Base-by-base conservation (phyloP, 2,797 vertebrate genomes). In the Falco concolor region DNA sequence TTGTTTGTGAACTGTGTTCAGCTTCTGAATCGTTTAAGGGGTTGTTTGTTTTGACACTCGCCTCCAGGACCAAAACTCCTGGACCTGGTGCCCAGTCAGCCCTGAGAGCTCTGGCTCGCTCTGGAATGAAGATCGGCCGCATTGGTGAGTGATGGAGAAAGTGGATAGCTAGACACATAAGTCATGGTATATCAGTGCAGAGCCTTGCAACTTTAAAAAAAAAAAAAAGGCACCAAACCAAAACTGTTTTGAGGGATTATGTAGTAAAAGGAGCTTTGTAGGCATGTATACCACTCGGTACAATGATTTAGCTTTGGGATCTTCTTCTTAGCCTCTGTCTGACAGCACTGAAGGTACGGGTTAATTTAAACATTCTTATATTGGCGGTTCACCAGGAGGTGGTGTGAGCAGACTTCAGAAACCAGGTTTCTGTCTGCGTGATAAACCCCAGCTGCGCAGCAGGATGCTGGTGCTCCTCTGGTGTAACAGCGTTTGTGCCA, bases 111-210 rank as follows among this genome's bases (percentile, higher is more conserved):
- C 97, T 99, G 93, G 99, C 99, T 93, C 99, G 99, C 21, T 99
- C 99, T 1, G 99, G 99, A 34, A 99, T 99, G 99, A 99, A 99
- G 98, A 99, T 99, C 0, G 99, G 99, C 65, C 98, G 99, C 65
- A 99, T 99, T 54, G 99, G 99, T 99, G 95, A 97, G 98, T 72
- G 16, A 7, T 30, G 42, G n/a, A 40, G 36, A 11, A 27, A 6
- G 34, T 0, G 3, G 3, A 3, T 8, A 2, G 3, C 11, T 7
- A 2, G 40, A 24, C 4, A 10, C 2, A 0, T 5, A 0, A 25
- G 13, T 45, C 27, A 4, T 3, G 17, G 9, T 16, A 1, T 19
- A 3, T 27, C 32, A 5, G 44, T 5, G 25, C 20, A 18, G 42
- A 34, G 42, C 30, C 12, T 59, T 23, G 9, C 13, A 42, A 42